phyloP scores from a whole-genome alignment of 2,113 vertebrate genomes.

The Neodontobutis hainanensis region DNA sequence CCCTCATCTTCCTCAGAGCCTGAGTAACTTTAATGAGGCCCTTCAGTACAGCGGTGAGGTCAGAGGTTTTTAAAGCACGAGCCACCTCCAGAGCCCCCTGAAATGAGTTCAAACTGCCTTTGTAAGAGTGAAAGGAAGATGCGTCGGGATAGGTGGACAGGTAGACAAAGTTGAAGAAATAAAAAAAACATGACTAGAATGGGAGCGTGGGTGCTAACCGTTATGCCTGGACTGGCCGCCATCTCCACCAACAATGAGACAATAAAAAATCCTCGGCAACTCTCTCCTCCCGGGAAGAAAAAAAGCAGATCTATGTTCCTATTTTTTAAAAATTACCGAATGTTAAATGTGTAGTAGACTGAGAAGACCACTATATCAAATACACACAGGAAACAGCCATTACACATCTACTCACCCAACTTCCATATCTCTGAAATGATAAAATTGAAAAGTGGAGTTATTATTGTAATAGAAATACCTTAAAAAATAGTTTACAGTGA shows the following conservation, averaged over 20 bases:
- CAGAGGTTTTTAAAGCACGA: conserved; percentile 50
- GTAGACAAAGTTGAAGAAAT: conserved; percentile 8
- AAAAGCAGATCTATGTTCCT: conserved; percentile 86
- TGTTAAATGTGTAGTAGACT: conserved; percentile 3
- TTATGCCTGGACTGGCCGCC: conserved; percentile 82
- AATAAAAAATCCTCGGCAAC: conserved; percentile 81
- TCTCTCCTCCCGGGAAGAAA: conserved; percentile 82
- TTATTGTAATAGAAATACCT: background rate
- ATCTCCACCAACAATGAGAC: conserved; percentile 86
- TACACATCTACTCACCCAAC: conserved; percentile 49
- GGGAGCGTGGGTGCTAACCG: conserved; percentile 62
- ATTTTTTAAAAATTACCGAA: conserved; percentile 30
- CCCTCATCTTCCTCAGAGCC: conserved; percentile 77
- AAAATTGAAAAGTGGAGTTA: conserved; percentile 3
- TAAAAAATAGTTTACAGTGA: background rate
- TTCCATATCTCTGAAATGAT: conserved; percentile 63
- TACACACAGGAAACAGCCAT: background rate
- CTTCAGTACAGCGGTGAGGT: conserved; percentile 59
- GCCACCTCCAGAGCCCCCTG: conserved; percentile 75
- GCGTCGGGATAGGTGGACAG: conserved; percentile 1
- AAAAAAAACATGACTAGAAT: conserved; percentile 11
- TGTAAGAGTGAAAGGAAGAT: background rate
- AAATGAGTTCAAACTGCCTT: conserved; percentile 18
- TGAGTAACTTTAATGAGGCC: conserved; percentile 75
- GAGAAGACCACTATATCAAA: background rate